Base-by-base conservation (phyloP, 2,888 invertebrate genomes). In the Cantharis rustica region DNA sequence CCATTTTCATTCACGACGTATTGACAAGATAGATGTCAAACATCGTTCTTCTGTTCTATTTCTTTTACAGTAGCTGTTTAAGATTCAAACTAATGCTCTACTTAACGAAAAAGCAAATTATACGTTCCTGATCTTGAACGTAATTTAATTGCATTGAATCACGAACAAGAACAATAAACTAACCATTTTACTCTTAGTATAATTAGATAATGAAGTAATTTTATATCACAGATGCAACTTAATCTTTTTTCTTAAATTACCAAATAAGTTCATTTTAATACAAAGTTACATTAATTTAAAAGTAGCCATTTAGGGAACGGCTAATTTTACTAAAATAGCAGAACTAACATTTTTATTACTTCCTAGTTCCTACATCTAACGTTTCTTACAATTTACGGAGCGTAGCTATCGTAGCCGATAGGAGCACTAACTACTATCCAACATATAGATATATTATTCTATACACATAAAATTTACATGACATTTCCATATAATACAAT, bases 1-100 rank as follows among this genome's bases (percentile, higher is more conserved):
- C 81, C 79, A 78, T 79, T 81, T 82, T 81, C 78, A 75, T 80
- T 81, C 78, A 73, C 71, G 74, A 75, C 76, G 81, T 80, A 82
- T 81, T 83, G 84, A 85, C 84, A 85, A 86, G 86, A 86, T 84
- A 82, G 83, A 86, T 86, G 86, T 81, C 80, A 79, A 83, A 81
- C 81, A 86, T 86, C 85, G 84, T 84, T 86, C 85, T 85, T 83
- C 79, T 80, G 80, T 81, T 82, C 83, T 83, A 82, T 75, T 77
- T 73, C 61, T 75, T 72, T 69, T 62, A 75, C 79, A 73, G 75
- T 68, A 79, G 79, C 85, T 86, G 83, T 81, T 85, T 85, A 85
- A 83, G 84, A 85, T 86, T 85, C 84, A 84, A 84, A 85, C 84
- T 83, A 85, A 77, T 72, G 26, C 66, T 73, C 70, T 76, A 76